Conservation (phyloP, 2,888 invertebrate species). For the Galeruca laticollis region DNA sequence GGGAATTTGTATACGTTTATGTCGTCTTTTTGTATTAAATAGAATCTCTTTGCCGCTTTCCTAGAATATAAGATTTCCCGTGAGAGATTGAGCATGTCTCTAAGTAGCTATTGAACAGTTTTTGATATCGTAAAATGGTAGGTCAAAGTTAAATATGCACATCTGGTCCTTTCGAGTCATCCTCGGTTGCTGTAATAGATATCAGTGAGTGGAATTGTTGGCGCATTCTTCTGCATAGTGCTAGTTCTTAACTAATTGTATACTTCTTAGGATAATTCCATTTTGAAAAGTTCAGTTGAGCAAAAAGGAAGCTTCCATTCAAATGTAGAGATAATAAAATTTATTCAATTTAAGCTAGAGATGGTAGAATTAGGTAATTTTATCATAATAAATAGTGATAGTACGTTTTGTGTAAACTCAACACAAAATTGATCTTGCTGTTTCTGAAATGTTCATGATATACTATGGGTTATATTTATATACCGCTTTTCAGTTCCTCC, state of each 20-base stretch:
- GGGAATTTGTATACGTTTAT: conserved; percentile 11
- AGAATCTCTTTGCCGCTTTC: conserved; percentile 21
- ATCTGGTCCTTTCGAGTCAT: conserved; percentile 28
- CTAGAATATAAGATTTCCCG: conserved; percentile 36
- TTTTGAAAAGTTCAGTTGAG: no score
- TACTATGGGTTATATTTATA: no score
- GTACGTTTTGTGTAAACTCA: no score
- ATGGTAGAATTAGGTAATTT: no score
- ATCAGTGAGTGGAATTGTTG: conserved; percentile 36
- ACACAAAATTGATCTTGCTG: no score
- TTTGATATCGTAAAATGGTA: conserved; percentile 43
- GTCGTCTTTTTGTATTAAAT: conserved; percentile 20
- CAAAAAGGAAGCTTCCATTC: no score
- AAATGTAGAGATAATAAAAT: no score
- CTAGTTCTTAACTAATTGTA: no score
- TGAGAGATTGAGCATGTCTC: conserved; percentile 37
- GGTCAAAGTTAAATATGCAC: conserved; percentile 46
- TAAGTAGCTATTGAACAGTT: conserved; percentile 49
- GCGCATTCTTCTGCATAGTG: conserved; percentile 23
- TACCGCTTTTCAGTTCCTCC: no score
- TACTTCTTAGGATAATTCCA: background rate
- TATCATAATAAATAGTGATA: no score
- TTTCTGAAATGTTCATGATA: no score
- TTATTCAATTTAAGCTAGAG: no score
- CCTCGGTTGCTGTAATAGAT: conserved; percentile 44